A percentile compares a stretch with the other conserved stretches of the same genome.
Evolutionary conservation across 1,140 invertebrate species (phyloP).

Genomic region (Saccostrea echinata): DNA sequence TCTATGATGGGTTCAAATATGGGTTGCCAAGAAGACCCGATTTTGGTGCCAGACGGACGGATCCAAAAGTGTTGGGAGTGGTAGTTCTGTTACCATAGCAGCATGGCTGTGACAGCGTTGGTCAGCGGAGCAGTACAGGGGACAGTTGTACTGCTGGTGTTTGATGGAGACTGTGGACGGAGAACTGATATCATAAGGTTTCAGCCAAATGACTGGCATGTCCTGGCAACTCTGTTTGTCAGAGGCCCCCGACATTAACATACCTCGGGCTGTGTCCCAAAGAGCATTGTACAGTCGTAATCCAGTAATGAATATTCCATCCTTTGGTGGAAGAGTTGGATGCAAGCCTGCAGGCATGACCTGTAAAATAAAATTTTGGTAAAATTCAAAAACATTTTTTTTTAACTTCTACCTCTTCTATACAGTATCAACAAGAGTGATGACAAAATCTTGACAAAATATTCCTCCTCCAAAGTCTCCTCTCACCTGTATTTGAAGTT

Average conservation of each 20-base stretch:
- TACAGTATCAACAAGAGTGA: no score
- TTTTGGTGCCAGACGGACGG: constrained; percentile 67
- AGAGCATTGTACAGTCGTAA: constrained; percentile 73
- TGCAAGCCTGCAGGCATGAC: constrained; percentile 72
- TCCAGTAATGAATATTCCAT: constrained; percentile 72
- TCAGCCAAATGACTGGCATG: constrained; percentile 74
- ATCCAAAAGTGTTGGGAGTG: constrained; percentile 61
- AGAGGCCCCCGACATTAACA: constrained; percentile 62
- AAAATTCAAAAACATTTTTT: no score
- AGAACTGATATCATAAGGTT: constrained; percentile 58
- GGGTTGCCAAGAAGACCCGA: constrained; percentile 63
- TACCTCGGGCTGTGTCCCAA: constrained; percentile 69
- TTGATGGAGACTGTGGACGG: constrained; percentile 51
- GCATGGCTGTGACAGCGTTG: constrained; percentile 62
- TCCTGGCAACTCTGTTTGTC: constrained; percentile 57
- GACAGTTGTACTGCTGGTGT: constrained; percentile 63
- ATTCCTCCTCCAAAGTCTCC: neutral
- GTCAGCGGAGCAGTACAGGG: constrained; percentile 64
- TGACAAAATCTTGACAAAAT: no score
- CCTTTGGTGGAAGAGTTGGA: constrained; percentile 63
- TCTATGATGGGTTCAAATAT: neutral
- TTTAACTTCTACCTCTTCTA: no score
- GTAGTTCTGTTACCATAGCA: constrained; percentile 65
- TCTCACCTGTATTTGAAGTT: constrained; percentile 72
- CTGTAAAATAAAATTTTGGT: constrained; percentile 60